A percentile compares a stretch with the other conserved stretches of the same genome.
phyloP scores from a whole-genome alignment of 2,888 invertebrate species.

The Mactromeris polynyma region DNA sequence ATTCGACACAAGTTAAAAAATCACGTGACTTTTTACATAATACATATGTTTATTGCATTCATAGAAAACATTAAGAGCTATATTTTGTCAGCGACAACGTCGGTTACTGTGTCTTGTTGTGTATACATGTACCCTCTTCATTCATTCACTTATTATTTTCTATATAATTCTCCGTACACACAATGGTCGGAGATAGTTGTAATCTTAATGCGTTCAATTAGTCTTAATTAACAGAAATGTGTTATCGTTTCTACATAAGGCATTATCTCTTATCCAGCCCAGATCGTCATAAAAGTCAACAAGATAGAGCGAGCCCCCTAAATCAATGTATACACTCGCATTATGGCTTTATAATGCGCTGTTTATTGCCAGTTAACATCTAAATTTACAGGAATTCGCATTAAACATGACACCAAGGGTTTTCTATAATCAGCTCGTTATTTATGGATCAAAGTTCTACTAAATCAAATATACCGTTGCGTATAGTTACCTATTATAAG shows the following conservation, averaged over 20 bases:
- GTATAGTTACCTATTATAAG: neutral
- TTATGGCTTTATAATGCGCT: conserved; percentile 50
- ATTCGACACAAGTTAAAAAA: too few relatives aligned
- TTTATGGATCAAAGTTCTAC: neutral
- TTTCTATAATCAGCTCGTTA: neutral
- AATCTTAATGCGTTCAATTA: conserved; percentile 27
- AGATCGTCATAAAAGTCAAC: conserved; percentile 49
- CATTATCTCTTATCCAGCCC: conserved; percentile 27
- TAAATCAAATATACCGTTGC: neutral
- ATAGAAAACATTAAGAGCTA: too few relatives aligned
- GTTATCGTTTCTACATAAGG: conserved; percentile 29
- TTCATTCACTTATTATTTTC: too few relatives aligned
- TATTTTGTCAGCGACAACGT: too few relatives aligned
- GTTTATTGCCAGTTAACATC: conserved; percentile 52
- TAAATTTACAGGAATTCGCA: conserved; percentile 11
- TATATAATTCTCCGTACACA: too few relatives aligned
- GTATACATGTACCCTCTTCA: too few relatives aligned
- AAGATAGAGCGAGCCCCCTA: conserved; percentile 34
- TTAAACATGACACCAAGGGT: conserved; percentile 5
- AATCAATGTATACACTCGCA: conserved; percentile 47
- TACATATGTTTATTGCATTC: too few relatives aligned
- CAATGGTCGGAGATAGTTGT: neutral
- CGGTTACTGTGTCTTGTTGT: too few relatives aligned
- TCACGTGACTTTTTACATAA: too few relatives aligned
- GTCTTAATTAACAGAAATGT: conserved; percentile 32